A percentile compares a stretch with the other conserved stretches of the same genome.
These are phyloP conservation scores for Enteromius paludinosus DNA, from an alignment of 2,797 vertebrate genomes.

Conservation along the genomic window DNA sequence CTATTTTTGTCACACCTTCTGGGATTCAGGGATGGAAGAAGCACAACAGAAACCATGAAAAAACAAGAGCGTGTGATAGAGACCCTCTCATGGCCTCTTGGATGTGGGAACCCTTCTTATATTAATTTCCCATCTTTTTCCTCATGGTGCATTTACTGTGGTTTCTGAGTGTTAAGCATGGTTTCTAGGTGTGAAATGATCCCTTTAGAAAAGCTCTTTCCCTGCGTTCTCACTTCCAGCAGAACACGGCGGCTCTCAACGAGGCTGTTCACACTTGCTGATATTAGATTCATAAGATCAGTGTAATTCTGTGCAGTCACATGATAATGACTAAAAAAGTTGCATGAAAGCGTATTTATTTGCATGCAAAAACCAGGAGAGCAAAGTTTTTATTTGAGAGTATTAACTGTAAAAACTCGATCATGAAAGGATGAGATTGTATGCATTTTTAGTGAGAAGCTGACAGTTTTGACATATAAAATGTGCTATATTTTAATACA, in stretches of 20 bases:
- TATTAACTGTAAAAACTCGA: neutral
- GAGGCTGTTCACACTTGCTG: slow-evolving; percentile 35
- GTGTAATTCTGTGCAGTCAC: neutral
- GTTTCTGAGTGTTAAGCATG: slow-evolving; percentile 2
- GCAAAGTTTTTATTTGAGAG: neutral
- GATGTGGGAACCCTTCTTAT: neutral
- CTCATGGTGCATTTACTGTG: neutral
- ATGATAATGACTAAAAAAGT: slow-evolving; percentile 4
- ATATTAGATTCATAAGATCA: slow-evolving; percentile 8
- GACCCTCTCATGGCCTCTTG: neutral
- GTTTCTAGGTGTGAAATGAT: slow-evolving; percentile 57
- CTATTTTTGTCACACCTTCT: neutral
- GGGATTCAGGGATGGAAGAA: neutral
- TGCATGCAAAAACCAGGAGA: neutral
- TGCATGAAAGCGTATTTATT: neutral
- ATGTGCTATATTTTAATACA: neutral
- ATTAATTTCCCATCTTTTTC: neutral
- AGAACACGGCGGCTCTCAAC: neutral
- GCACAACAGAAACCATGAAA: neutral
- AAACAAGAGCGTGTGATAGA: neutral
- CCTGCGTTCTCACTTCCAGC: slow-evolving; percentile 17
- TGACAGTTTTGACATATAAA: neutral
- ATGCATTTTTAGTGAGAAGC: neutral
- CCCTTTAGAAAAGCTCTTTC: slow-evolving; percentile 31
- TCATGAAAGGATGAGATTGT: neutral